Percentiles rank a stretch among this genome's conserved stretches.
phyloP scores from a whole-genome alignment of 1,140 invertebrate genomes.

The Acyrthosiphon pisum region DNA sequence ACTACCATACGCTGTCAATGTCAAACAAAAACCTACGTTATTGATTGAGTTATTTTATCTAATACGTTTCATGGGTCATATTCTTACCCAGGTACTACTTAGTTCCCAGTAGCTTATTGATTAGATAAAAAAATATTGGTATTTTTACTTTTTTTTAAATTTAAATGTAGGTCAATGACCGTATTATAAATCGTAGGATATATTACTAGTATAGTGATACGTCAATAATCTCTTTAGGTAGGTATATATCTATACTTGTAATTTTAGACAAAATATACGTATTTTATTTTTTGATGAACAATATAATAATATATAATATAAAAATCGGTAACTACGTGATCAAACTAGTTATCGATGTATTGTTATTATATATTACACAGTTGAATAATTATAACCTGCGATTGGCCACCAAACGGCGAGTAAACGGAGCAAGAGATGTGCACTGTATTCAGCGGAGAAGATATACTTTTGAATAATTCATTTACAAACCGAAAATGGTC shows the following conservation, averaged over 20 bases:
- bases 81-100: not conserved
- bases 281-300: too few species aligned
- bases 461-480: not conserved
- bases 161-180: not conserved
- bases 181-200: not conserved
- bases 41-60: not conserved
- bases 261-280: not conserved
- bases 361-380: too few species aligned
- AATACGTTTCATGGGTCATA: not conserved
- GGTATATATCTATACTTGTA: not conserved
- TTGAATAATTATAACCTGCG: too few species aligned
- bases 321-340: too few species aligned
- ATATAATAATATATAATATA: too few species aligned
- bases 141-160: not conserved
- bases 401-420: not conserved
- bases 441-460: too few species aligned
- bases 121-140: not conserved
- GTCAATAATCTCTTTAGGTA: too few species aligned
- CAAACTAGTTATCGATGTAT: too few species aligned
- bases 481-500: not conserved
- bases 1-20: not conserved
- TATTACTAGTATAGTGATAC: not conserved
- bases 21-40: not conserved
- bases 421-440: not conserved
- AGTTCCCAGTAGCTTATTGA: not conserved